Percentiles rank a stretch among this genome's conserved stretches.
phyloP scores from a whole-genome alignment of 92 coral and sea anemone species.

The Parazoanthus darwini region DNA sequence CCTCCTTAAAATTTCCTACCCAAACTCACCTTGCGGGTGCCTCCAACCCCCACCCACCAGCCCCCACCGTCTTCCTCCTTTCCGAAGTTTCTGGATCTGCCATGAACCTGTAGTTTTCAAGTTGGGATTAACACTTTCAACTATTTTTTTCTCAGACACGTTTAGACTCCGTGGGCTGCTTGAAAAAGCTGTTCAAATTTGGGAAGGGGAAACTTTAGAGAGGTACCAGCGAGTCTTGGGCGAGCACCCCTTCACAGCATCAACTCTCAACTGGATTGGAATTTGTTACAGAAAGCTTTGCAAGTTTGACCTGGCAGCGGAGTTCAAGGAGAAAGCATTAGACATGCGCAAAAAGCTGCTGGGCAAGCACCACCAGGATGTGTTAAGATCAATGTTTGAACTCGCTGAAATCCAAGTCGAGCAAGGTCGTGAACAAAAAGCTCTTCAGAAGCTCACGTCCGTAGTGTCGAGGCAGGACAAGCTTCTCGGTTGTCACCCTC shows the following conservation, averaged over 20 bases:
- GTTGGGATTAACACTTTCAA: not conserved
- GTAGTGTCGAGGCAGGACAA: not conserved
- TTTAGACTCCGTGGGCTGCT: constrained; percentile 20
- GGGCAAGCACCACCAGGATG: constrained; percentile 23
- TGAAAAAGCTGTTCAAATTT: constrained; percentile 27
- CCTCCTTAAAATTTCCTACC: constrained; percentile 15
- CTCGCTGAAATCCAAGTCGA: not conserved
- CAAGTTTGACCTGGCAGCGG: constrained; percentile 44
- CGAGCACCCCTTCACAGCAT: constrained; percentile 57
- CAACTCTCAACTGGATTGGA: constrained; percentile 50
- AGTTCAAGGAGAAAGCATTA: constrained; percentile 51
- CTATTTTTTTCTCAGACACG: constrained; percentile 29
- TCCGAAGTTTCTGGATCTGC: not conserved
- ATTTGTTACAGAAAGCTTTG: constrained; percentile 53
- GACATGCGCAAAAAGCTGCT: constrained; percentile 61
- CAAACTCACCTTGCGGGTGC: no score
- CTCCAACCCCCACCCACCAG: not conserved
- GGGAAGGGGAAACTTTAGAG: constrained; percentile 14
- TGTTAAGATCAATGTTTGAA: constrained; percentile 2
- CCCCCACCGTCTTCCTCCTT: no score
- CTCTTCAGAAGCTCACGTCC: not conserved
- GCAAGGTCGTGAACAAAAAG: not conserved
- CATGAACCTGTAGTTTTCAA: not conserved
- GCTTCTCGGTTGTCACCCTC: constrained; percentile 16
- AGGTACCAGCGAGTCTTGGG: constrained; percentile 43